Base-by-base conservation (phyloP, 2,797 vertebrate genomes). In the Sorex maritimensis region DNA sequence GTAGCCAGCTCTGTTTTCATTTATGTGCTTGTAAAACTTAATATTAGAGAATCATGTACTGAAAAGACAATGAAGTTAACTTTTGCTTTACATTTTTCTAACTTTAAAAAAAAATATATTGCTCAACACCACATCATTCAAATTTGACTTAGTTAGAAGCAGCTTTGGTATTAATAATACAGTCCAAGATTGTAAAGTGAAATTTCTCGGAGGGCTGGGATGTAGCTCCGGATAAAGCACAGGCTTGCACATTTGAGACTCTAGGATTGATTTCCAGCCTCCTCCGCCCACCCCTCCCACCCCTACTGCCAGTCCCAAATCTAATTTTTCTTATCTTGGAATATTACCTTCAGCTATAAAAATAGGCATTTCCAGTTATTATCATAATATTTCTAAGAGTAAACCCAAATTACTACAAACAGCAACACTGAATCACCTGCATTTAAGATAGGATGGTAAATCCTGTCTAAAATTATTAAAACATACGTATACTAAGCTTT, bases 281-380 rank as follows among this genome's bases (percentile, higher is more conserved):
- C 41, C 7, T 44, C 41, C 7, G 6, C 49, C 49, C 34, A 34
- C 34, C 34, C 34, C 34, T 34, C 34, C 34, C 34, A 34, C 34
- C 34, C 34, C 46, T 49, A 12, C 46, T 1, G 46, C 19, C 24
- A 67, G 2, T 5, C 30, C 34, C 19, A 41, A 73, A 41, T 38
- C 19, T 12, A 73, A 41, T 44, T 81, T 91, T n/a, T 80, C 61
- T 68, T 81, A 88, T 44, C 34, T 75, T 72, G 46, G 52, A 14
- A 74, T 63, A 75, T 67, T 81, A 89, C 2, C 28, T 74, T 79
- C 46, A 95, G 34, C 77, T 72, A 71, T 34, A 83, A 93, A 93
- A 75, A 58, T 63, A 92, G 86, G 77, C 34, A 86, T 41, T 75
- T 89, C n/a, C 49, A 95, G 91, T 74, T 30, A 81, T 5, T 71